phyloP scores from a whole-genome alignment of 2,888 invertebrate species.

The Noctua fimbriata region DNA sequence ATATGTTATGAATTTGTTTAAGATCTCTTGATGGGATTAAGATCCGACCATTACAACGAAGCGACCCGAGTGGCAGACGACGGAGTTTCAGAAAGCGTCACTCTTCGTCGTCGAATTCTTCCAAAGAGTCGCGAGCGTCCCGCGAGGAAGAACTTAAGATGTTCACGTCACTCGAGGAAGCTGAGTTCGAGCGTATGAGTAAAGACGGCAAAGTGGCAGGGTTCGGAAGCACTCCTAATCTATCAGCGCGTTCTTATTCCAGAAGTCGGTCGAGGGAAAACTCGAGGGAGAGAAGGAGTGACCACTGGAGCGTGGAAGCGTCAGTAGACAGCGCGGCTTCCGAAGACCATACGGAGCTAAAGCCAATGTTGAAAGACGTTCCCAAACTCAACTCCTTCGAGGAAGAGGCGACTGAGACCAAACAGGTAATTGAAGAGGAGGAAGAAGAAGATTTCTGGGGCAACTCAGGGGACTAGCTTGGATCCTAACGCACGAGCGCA shows the following conservation, averaged over 20 bases:
- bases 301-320: constrained; percentile 79
- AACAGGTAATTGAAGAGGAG: constrained; percentile 86
- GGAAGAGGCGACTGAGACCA: constrained; percentile 81
- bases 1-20: constrained; percentile 85
- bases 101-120: constrained; percentile 91
- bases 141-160: constrained; percentile 92
- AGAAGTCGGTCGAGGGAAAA: constrained; percentile 89
- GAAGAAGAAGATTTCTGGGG: constrained; percentile 86
- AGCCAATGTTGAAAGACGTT: constrained; percentile 76
- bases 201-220: constrained; percentile 73
- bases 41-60: constrained; percentile 90
- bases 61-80: constrained; percentile 91
- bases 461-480: constrained; percentile 83
- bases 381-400: constrained; percentile 85
- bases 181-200: constrained; percentile 88
- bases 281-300: constrained; percentile 82
- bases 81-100: constrained; percentile 91
- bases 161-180: constrained; percentile 92
- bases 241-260: constrained; percentile 89
- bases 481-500: constrained; percentile 77
- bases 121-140: constrained; percentile 91
- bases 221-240: constrained; percentile 87
- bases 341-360: constrained; percentile 73
- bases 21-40: constrained; percentile 92
- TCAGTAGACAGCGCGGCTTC: constrained; percentile 73